Percentiles rank a stretch among this genome's conserved stretches.
Conservation (phyloP, 2,113 vertebrate genomes). For the Callaeas wilsoni region DNA sequence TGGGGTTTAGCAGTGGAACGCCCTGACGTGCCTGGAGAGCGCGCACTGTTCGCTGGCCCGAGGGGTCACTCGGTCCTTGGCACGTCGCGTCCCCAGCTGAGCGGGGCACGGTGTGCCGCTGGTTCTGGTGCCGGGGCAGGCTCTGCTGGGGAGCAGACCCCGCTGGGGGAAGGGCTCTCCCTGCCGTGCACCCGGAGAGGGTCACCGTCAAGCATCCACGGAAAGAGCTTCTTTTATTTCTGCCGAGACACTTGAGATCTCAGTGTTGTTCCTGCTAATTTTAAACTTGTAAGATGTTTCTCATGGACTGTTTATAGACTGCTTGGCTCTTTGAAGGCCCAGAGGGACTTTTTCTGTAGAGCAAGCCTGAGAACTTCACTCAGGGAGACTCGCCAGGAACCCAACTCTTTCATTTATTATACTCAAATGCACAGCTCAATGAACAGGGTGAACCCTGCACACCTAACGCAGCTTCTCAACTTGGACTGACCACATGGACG, state of each 20-base stretch:
- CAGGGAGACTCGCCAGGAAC: neutral
- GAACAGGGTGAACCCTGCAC: neutral
- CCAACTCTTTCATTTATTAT: neutral
- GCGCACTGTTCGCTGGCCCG: accelerated
- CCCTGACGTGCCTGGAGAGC: neutral
- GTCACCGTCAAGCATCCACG: no score
- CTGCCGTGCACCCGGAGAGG: no score
- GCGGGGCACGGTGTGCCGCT: neutral
- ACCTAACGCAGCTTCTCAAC: neutral
- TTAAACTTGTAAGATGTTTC: constrained; percentile 18
- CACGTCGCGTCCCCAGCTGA: accelerated
- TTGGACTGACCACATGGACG: neutral
- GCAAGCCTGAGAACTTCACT: neutral
- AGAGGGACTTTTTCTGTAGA: neutral
- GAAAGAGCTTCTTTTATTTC: neutral
- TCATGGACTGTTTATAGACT: neutral
- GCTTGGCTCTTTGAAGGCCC: neutral
- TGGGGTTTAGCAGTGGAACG: neutral
- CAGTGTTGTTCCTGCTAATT: neutral
- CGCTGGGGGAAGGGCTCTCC: neutral
- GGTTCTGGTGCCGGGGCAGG: neutral
- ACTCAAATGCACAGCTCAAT: neutral
- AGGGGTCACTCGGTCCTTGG: neutral
- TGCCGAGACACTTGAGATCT: neutral
- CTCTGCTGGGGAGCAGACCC: neutral